These are phyloP conservation scores for Bombylius major DNA, from an alignment of 2,888 invertebrate species.

Conservation along the genomic window DNA sequence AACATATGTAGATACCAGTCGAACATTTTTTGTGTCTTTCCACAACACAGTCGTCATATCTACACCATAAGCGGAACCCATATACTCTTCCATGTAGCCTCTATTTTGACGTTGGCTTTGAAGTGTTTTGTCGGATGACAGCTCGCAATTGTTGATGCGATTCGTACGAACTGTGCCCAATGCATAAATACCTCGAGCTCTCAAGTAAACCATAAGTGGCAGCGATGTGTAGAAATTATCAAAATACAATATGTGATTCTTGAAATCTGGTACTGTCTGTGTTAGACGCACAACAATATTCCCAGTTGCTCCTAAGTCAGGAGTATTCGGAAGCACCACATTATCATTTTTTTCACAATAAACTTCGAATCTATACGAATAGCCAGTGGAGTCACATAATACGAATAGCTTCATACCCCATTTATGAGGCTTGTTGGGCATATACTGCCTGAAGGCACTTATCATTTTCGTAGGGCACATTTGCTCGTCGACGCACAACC, in stretches of 20 bases:
- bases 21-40: neutral
- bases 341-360: slow-evolving; percentile 10
- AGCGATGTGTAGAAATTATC: slow-evolving; percentile 8
- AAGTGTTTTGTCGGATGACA: slow-evolving; percentile 1
- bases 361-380: neutral
- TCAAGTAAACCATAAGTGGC: slow-evolving; percentile 8
- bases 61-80: slow-evolving; percentile 12
- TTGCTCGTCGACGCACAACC: neutral
- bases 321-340: slow-evolving; percentile 5
- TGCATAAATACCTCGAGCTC: slow-evolving; percentile 1
- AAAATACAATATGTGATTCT: too few relatives aligned
- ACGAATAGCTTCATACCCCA: too few relatives aligned
- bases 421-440: too few relatives aligned
- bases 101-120: neutral
- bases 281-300: slow-evolving; percentile 6
- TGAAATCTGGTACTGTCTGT: neutral
- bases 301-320: slow-evolving; percentile 11
- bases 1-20: neutral
- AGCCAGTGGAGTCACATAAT: too few relatives aligned
- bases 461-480: neutral
- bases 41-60: slow-evolving; percentile 11
- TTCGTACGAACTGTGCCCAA: slow-evolving; percentile 12
- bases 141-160: slow-evolving; percentile 11
- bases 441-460: too few relatives aligned
- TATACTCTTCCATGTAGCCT: slow-evolving; percentile 7